Conservation (phyloP, 2,797 vertebrate genomes). For the Hemitrygon akajei region DNA sequence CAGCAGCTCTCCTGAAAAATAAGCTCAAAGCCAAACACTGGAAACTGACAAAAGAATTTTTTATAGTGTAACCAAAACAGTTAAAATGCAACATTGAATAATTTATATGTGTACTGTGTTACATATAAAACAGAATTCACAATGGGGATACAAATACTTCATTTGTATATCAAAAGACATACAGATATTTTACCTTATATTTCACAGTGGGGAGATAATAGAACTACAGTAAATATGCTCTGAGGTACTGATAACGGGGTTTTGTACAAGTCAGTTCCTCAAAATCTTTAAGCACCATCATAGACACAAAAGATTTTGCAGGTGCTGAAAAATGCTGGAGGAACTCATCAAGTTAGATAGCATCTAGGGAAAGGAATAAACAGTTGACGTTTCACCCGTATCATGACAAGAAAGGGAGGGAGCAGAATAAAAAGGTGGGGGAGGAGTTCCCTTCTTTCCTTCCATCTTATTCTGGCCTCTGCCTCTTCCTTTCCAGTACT, state of each 20-base stretch:
- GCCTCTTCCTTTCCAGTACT: too few relatives aligned
- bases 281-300: neutral
- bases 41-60: neutral
- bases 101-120: neutral
- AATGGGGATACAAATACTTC: neutral
- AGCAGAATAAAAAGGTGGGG: too few relatives aligned
- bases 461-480: too few relatives aligned
- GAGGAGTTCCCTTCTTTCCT: too few relatives aligned
- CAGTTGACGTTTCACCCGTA: too few relatives aligned
- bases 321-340: too few relatives aligned
- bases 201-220: neutral
- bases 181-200: neutral
- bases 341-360: too few relatives aligned
- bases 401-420: too few relatives aligned
- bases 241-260: neutral
- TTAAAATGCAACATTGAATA: neutral
- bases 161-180: neutral
- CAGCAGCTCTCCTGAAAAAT: neutral
- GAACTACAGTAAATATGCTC: neutral
- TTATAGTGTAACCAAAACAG: neutral
- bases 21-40: neutral
- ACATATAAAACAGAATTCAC: neutral
- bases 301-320: too few relatives aligned
- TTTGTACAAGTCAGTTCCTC: neutral
- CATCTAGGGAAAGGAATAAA: too few relatives aligned